These are phyloP conservation scores for Channallabes apus DNA, from an alignment of 2,797 vertebrate species.

Conservation along the genomic window DNA sequence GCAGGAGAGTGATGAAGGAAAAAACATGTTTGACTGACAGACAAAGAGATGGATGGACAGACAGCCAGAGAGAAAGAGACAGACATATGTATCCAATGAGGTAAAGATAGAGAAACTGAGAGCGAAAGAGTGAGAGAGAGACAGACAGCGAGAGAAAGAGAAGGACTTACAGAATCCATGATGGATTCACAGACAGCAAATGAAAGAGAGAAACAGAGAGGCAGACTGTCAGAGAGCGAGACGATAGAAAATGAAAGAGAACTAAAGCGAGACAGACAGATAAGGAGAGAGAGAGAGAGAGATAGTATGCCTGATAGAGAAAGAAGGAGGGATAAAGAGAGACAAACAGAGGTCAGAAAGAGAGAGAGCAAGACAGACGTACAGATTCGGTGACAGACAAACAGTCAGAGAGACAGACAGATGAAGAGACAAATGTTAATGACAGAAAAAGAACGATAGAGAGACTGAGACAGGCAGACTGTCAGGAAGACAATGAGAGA, in stretches of 20 bases:
- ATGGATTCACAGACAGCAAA: not conserved
- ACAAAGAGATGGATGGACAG: not conserved
- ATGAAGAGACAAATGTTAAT: constrained; percentile 60
- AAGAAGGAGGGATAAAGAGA: not conserved
- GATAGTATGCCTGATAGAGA: not conserved
- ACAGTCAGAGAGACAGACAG: not conserved
- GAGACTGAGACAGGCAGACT: too few species aligned
- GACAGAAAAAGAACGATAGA: not conserved
- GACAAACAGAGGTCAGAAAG: not conserved
- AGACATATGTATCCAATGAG: not conserved
- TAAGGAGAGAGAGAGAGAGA: not conserved
- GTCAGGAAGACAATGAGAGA: not conserved
- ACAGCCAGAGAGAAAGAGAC: not conserved
- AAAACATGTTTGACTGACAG: too few species aligned
- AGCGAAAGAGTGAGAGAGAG: not conserved
- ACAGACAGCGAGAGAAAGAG: not conserved
- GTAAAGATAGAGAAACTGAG: not conserved
- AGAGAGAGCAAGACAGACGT: not conserved
- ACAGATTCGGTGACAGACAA: not conserved
- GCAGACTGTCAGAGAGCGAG: not conserved
- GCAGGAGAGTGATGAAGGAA: not conserved
- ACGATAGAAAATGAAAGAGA: not conserved
- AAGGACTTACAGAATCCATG: too few species aligned
- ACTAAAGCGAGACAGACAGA: too few species aligned
- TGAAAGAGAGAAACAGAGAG: not conserved